These are phyloP conservation scores for Therioaphis trifolii DNA, from an alignment of 2,888 invertebrate genomes.

Conservation along the genomic window DNA sequence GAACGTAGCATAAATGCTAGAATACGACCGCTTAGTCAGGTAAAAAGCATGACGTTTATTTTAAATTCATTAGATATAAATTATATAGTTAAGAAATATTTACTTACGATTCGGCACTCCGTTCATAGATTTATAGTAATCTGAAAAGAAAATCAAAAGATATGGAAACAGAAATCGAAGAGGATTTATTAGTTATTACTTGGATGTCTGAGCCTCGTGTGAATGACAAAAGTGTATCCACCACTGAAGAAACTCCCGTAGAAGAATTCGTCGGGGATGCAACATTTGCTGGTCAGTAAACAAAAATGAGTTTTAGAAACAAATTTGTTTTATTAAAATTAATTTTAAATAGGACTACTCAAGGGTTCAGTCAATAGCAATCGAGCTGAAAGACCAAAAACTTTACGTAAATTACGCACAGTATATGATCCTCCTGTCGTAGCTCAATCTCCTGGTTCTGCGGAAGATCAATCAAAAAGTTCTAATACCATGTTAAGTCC, in stretches of 20 bases:
- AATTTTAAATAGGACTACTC: slow-evolving; percentile 76
- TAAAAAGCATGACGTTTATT: slow-evolving; percentile 73
- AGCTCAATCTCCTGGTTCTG: slow-evolving; percentile 63
- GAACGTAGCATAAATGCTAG: slow-evolving; percentile 89
- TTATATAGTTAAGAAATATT: no score
- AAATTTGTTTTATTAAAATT: neutral
- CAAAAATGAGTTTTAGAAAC: neutral
- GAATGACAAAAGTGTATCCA: slow-evolving; percentile 81
- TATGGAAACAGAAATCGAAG: slow-evolving; percentile 85
- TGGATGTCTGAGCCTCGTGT: slow-evolving; percentile 72
- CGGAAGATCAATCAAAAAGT: slow-evolving; percentile 66
- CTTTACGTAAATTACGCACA: slow-evolving; percentile 79
- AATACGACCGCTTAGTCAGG: slow-evolving; percentile 90
- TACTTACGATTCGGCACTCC: no score
- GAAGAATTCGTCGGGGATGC: slow-evolving; percentile 88
- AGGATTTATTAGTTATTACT: slow-evolving; percentile 70
- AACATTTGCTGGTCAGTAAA: slow-evolving; percentile 84
- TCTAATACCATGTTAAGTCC: slow-evolving; percentile 75
- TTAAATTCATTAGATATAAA: no score
- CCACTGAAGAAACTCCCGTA: slow-evolving; percentile 78
- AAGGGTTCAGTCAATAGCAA: slow-evolving; percentile 83
- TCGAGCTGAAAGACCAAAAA: slow-evolving; percentile 79
- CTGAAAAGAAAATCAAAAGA: slow-evolving; percentile 82
- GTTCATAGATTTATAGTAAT: slow-evolving; percentile 70
- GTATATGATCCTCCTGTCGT: slow-evolving; percentile 72